Conservation (phyloP, 53 echinoderm and acorn worm species). For the Luidia sarsii region DNA sequence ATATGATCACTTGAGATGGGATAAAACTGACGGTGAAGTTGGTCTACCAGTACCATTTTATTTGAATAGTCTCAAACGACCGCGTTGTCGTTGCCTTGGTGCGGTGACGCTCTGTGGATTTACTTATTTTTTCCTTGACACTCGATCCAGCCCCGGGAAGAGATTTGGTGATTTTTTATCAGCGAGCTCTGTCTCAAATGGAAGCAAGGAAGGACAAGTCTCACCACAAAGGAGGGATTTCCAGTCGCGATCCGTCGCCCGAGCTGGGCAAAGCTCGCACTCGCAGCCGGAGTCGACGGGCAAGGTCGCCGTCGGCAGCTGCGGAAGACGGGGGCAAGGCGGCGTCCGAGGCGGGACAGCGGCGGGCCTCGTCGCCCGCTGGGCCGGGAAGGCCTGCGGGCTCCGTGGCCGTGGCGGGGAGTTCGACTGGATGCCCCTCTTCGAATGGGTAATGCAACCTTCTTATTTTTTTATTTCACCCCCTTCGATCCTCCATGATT, state of each 20-base stretch:
- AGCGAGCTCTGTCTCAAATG: slow-evolving; percentile 11
- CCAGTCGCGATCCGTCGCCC: slow-evolving; percentile 42
- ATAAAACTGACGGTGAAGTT: background rate
- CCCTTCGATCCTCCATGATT: too few species aligned
- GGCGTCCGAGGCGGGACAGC: slow-evolving; percentile 9
- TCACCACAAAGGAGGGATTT: slow-evolving; percentile 8
- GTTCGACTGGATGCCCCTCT: background rate
- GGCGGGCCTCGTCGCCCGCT: slow-evolving; percentile 23
- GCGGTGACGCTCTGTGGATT: slow-evolving; percentile 27
- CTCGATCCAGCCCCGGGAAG: too few species aligned
- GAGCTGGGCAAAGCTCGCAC: slow-evolving; percentile 34
- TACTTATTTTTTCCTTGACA: too few species aligned
- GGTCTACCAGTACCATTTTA: too few species aligned
- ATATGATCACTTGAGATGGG: slow-evolving; percentile 1
- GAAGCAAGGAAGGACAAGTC: slow-evolving; percentile 11
- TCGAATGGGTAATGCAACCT: slow-evolving; percentile 29
- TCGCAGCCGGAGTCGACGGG: background rate
- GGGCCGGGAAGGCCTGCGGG: slow-evolving; percentile 15
- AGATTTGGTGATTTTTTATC: too few species aligned
- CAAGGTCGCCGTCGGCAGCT: slow-evolving; percentile 7
- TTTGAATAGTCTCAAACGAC: background rate
- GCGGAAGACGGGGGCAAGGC: background rate
- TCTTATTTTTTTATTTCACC: too few species aligned
- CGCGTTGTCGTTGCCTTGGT: slow-evolving; percentile 28
- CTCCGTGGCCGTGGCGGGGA: background rate